Base-by-base conservation (phyloP, 2,797 vertebrate genomes). In the Brachyalestes nurse region DNA sequence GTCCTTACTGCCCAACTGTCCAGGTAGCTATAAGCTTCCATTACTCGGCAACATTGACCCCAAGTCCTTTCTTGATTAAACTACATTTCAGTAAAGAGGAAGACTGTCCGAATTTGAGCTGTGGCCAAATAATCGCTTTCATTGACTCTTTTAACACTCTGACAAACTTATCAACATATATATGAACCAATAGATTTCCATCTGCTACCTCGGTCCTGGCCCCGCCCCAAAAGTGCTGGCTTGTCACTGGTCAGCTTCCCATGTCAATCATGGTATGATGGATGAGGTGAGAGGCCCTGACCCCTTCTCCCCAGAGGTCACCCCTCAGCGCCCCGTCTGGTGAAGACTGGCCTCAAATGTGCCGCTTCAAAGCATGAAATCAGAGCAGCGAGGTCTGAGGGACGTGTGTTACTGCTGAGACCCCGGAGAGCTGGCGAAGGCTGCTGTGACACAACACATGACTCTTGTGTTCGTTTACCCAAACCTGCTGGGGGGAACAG, bases 211-310 rank as follows among this genome's bases (percentile, higher is more conserved):
- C 86, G 87, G 86, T 89, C 86, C 87, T 79, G 78, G 70, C 57
- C 21, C 82, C 57, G 71, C 51, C 85, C 84, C 85, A 81, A 73
- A 79, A 61, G 79, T 72, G 80, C 82, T 28, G 84, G 84, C 88
- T 90, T 94, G 94, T 96, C 93, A 95, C 80, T 83, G 86, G 89
- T 89, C 64, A 81, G 93, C 93, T 94, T 93, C 93, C 91, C 92
- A 94, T 93, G 93, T 94, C 94, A 92, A 94, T 95, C 93, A 93
- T 64, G 2, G 87, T 77, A 90, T 95, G 95, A 95, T 95, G 92
- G 93, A 95, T 95, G 93, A 91, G 94, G 94, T 95, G 87, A 92
- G 91, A 94, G 94, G 93, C 94, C 91, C 1, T 86, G 88, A 93
- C 92, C 92, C 90, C 90, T 82, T 93, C 91, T 94, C 91, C 88